These are phyloP conservation scores for Isichthys henryi DNA, from an alignment of 2,113 vertebrate genomes.

Conservation along the genomic window DNA sequence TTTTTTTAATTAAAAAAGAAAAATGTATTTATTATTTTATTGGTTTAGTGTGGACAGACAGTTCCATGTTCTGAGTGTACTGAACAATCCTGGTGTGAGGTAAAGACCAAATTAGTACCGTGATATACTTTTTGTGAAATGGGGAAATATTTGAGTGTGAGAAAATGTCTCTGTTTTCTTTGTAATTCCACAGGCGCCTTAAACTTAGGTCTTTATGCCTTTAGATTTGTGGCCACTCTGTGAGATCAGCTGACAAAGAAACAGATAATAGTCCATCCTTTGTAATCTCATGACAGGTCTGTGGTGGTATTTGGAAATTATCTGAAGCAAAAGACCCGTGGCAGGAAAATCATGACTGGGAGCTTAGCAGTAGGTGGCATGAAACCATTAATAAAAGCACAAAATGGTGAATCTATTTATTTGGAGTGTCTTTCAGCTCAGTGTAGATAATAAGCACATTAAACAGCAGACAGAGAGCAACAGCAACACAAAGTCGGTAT, in stretches of 20 bases:
- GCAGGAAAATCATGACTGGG: constrained; percentile 45
- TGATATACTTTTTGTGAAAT: background rate
- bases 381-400: constrained; percentile 23
- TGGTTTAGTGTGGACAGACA: background rate
- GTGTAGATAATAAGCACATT: background rate
- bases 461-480: background rate
- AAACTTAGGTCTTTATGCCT: constrained; percentile 48
- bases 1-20: background rate
- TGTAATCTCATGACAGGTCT: constrained; percentile 69
- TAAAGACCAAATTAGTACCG: background rate
- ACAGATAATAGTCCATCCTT: constrained; percentile 73
- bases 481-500: background rate
- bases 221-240: constrained; percentile 72
- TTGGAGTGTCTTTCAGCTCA: background rate
- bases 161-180: background rate
- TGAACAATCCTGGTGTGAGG: background rate
- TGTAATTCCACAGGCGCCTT: background rate
- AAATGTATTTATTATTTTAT: background rate
- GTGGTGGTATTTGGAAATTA: constrained; percentile 51
- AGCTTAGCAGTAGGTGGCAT: constrained; percentile 41
- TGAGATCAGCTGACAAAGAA: constrained; percentile 63
- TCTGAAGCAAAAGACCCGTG: constrained; percentile 39
- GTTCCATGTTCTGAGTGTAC: background rate
- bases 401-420: background rate
- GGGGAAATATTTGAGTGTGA: background rate